These are phyloP conservation scores for Physocephala rufipes DNA, from an alignment of 2,888 invertebrate genomes.

Conservation along the genomic window DNA sequence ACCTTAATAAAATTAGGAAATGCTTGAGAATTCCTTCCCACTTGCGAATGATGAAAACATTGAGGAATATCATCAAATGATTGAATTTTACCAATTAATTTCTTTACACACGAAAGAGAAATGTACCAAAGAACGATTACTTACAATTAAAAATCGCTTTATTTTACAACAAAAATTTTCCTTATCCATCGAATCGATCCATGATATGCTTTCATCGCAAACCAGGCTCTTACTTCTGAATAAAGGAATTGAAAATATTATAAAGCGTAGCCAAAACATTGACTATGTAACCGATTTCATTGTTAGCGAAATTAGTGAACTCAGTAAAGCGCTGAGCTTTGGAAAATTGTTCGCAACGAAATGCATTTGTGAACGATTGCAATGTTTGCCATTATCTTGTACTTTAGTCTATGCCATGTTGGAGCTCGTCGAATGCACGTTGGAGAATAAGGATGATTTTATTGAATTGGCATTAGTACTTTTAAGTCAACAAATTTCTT, in stretches of 20 bases:
- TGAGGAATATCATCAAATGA: constrained; percentile 52
- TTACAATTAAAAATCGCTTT: constrained; percentile 53
- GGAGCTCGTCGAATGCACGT: constrained; percentile 53
- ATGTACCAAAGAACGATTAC: constrained; percentile 49
- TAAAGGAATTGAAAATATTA: constrained; percentile 54
- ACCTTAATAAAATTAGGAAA: constrained; percentile 43
- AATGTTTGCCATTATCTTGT: constrained; percentile 59
- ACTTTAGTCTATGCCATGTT: constrained; percentile 56
- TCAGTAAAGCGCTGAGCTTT: constrained; percentile 53
- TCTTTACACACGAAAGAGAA: constrained; percentile 45
- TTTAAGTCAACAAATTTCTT: constrained; percentile 59
- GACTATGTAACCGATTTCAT: constrained; percentile 53
- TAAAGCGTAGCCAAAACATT: constrained; percentile 50
- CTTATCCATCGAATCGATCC: constrained; percentile 46
- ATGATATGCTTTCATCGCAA: constrained; percentile 48
- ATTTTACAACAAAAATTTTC: constrained; percentile 53
- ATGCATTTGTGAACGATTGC: constrained; percentile 54
- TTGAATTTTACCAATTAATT: constrained; percentile 60
- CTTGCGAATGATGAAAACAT: constrained; percentile 43
- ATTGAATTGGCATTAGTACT: constrained; percentile 58
- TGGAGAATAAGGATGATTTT: constrained; percentile 53
- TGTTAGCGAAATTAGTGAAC: constrained; percentile 54
- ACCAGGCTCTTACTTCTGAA: constrained; percentile 51
- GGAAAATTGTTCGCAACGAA: constrained; percentile 55
- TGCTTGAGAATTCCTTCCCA: constrained; percentile 49